Percentiles rank a stretch among this genome's conserved stretches.
These are phyloP conservation scores for Phenganax marumi DNA, from an alignment of 92 coral and sea anemone species.

Conservation along the genomic window DNA sequence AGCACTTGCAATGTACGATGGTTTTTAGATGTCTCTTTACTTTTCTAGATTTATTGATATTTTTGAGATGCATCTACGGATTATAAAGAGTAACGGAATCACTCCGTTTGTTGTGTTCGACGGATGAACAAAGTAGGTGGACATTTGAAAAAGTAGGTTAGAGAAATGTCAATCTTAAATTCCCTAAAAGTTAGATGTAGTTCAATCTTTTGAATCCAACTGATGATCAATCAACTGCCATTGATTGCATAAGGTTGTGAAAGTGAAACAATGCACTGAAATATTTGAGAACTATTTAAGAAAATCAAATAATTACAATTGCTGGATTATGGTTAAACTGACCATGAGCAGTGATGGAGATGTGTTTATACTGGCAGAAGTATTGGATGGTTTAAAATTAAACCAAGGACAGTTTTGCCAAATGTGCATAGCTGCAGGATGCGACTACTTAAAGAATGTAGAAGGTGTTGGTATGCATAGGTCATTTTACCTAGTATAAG, in stretches of 20 bases:
- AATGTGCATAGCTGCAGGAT: slow-evolving; percentile 62
- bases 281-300: neutral
- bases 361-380: slow-evolving; percentile 28
- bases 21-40: no score
- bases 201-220: neutral
- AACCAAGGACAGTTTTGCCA: slow-evolving; percentile 45
- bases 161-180: neutral
- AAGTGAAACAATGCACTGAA: neutral
- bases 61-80: neutral
- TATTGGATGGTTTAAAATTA: slow-evolving; percentile 43
- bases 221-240: neutral
- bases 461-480: slow-evolving; percentile 52
- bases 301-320: neutral
- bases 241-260: neutral
- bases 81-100: neutral
- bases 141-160: neutral
- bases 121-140: neutral
- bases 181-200: neutral
- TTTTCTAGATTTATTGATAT: no score
- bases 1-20: no score
- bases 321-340: slow-evolving; percentile 48
- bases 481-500: slow-evolving; percentile 31
- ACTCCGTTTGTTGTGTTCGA: neutral
- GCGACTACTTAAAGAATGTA: slow-evolving; percentile 51
- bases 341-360: slow-evolving; percentile 50